A percentile compares a stretch with the other conserved stretches of the same genome.
phyloP scores from a whole-genome alignment of 2,888 invertebrate species.

The Tineola bisselliella region DNA sequence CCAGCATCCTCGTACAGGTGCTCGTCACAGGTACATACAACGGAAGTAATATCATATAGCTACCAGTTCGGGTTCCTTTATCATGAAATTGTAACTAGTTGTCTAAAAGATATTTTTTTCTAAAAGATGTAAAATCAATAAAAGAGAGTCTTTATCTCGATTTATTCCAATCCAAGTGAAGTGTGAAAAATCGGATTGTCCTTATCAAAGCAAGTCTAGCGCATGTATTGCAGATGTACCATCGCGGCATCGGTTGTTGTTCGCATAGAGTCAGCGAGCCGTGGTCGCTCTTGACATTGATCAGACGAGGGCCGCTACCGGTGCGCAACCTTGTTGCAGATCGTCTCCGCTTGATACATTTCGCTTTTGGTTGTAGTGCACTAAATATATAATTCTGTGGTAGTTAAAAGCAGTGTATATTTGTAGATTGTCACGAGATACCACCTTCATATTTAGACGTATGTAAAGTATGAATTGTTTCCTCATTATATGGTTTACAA shows the following conservation, averaged over 20 bases:
- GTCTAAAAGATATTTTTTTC: background rate
- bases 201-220: background rate
- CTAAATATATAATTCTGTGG: background rate
- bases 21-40: background rate
- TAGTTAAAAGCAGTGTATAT: background rate
- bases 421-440: background rate
- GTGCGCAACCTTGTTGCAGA: constrained; percentile 2
- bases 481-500: constrained; percentile 22
- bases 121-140: background rate
- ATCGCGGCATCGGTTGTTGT: background rate
- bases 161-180: constrained; percentile 1
- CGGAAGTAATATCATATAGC: background rate
- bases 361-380: constrained; percentile 4
- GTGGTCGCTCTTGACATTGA: constrained; percentile 10
- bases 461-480: constrained; percentile 10
- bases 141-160: background rate
- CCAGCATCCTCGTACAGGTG: constrained; percentile 6
- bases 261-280: background rate
- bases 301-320: constrained; percentile 7
- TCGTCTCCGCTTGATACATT: constrained; percentile 10
- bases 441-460: background rate
- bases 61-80: background rate
- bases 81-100: background rate
- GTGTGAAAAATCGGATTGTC: constrained; percentile 1
- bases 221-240: background rate